Evolutionary conservation across 2,797 vertebrate species (phyloP).

Genomic region (Melanogrammus aeglefinus): DNA sequence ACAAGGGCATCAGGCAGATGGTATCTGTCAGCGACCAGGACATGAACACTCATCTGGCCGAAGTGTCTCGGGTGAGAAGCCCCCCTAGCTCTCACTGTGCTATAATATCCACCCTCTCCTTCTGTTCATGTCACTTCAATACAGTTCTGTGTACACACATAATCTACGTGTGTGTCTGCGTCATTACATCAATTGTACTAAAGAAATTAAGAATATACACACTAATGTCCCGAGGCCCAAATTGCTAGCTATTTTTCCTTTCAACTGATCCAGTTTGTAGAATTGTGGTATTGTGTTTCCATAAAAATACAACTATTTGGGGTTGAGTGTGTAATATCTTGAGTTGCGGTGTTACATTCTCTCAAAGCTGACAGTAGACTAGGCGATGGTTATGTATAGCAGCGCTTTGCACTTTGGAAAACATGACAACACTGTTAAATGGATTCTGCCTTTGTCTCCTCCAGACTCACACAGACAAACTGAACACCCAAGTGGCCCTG

Average conservation of each 20-base stretch:
- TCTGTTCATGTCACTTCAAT: background rate
- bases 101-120: background rate
- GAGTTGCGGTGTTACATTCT: no score
- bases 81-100: slow-evolving; percentile 29
- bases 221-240: no score
- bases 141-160: no score
- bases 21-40: slow-evolving; percentile 97
- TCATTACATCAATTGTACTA: no score
- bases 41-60: slow-evolving; percentile 98
- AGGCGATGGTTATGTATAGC: no score
- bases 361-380: no score
- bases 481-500: slow-evolving; percentile 92
- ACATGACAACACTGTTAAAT: slow-evolving; percentile 26
- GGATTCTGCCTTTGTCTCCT: slow-evolving; percentile 32
- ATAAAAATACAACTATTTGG: background rate
- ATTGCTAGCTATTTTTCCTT: no score
- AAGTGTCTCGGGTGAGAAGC: slow-evolving; percentile 92
- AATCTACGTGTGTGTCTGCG: no score
- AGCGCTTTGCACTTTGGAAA: no score
- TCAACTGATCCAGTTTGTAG: no score
- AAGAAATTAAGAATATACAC: no score
- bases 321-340: background rate
- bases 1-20: slow-evolving; percentile 96
- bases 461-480: slow-evolving; percentile 90
- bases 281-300: no score